Evolutionary conservation across 2,888 invertebrate genomes (phyloP).

Genomic region (Nudaria mundana): DNA sequence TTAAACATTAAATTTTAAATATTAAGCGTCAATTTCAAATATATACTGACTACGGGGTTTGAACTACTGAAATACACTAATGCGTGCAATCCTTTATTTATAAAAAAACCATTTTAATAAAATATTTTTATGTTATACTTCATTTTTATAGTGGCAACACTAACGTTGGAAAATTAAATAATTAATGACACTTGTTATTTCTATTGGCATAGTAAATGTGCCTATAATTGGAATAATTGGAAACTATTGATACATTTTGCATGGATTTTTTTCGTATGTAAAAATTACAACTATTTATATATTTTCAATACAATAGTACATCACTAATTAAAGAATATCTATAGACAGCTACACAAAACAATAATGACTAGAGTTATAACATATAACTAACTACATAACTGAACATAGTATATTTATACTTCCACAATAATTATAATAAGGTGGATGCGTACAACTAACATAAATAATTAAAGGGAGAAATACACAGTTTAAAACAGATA

Average conservation of each 20-base stretch:
- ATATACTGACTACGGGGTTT: slow-evolving; percentile 44
- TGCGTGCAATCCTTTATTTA: slow-evolving; percentile 22
- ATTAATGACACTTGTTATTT: not conserved
- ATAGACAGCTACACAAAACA: slow-evolving; percentile 51
- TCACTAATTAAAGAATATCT: slow-evolving; percentile 42
- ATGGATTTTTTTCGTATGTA: no score
- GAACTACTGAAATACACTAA: slow-evolving; percentile 40
- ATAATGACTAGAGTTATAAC: slow-evolving; percentile 68
- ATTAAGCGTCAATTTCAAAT: slow-evolving; percentile 56
- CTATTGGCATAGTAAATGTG: not conserved
- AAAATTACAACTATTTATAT: not conserved
- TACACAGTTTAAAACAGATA: no score
- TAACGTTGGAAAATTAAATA: not conserved
- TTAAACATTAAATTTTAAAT: slow-evolving; percentile 45
- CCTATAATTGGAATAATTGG: not conserved
- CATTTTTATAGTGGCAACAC: slow-evolving; percentile 12
- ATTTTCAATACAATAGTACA: slow-evolving; percentile 33
- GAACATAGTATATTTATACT: no score
- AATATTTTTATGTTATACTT: slow-evolving; percentile 5
- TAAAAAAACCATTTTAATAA: slow-evolving; percentile 8
- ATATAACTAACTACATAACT: slow-evolving; percentile 31
- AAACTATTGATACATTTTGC: not conserved
- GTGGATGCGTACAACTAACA: slow-evolving; percentile 21
- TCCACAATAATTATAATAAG: no score
- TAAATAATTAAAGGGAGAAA: no score